A percentile compares a stretch with the other conserved stretches of the same genome.
phyloP scores from a whole-genome alignment of 2,113 vertebrate species.

The Lepidothrix coronata region DNA sequence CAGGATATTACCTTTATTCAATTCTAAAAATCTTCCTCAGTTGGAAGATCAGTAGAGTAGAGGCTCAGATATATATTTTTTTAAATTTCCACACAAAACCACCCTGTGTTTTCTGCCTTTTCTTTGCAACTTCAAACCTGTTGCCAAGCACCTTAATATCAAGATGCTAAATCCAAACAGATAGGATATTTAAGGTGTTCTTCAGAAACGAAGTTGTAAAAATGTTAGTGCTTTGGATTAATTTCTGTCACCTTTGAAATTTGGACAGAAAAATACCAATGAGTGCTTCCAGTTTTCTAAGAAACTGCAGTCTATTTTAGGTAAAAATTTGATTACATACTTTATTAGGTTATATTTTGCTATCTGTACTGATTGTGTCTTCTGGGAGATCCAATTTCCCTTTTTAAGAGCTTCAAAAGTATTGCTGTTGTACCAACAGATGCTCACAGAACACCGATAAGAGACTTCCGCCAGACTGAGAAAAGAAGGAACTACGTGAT shows the following conservation, averaged over 20 bases:
- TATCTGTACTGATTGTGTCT: background rate
- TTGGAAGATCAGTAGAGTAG: background rate
- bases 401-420: background rate
- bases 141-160: background rate
- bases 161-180: background rate
- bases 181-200: background rate
- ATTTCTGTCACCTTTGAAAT: background rate
- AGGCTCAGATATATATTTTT: background rate
- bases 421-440: background rate
- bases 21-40: background rate
- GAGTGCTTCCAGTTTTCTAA: background rate
- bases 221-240: background rate
- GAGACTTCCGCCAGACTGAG: background rate
- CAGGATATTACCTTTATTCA: background rate
- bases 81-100: background rate
- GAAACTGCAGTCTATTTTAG: background rate
- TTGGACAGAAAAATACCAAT: background rate
- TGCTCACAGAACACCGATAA: background rate
- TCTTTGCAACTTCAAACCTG: background rate
- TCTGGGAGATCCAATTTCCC: background rate
- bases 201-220: background rate
- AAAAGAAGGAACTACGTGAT: background rate
- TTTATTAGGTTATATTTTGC: background rate
- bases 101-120: fast-evolving
- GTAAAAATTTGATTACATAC: background rate